Base-by-base conservation (phyloP, 2,888 invertebrate species). In the Leptinotarsa haldemani region DNA sequence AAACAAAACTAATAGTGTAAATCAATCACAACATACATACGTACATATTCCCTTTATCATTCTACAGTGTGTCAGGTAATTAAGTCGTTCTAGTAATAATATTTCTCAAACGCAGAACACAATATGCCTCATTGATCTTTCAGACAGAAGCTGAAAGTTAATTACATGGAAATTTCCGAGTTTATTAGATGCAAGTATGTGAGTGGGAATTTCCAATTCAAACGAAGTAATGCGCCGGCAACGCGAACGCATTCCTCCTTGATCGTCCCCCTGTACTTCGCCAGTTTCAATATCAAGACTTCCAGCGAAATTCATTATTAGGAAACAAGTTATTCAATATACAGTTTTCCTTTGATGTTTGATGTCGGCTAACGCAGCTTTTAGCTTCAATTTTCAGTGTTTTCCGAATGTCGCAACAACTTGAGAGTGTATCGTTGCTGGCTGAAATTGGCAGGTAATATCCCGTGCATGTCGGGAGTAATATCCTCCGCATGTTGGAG, bases 161-260 rank as follows among this genome's bases (percentile, higher is more conserved):
- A 87, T 87, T 87, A 87, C 86, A 87, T 86, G 86, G 86, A 87
- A 87, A 87, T 87, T 87, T 86, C 85, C 76, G 82, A 86, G 86
- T 87, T 87, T 87, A 87, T 87, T 87, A 87, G 86, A 86, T 87
- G 86, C 86, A 87, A 87, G 87, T 87, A 87, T 87, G 87, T 87
- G 86, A 85, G 85, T 84, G 86, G 83, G 87, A 87, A 87, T 87
- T 87, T 87, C 86, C 87, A 87, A 87, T 87, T 87, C 86, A 86
- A 87, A 86, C 86, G 85, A 85, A 85, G 85, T 83, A 85, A 83
- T 83, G 84, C 83, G 82, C 83, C 78, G 79, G 82, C 81, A 80
- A 79, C 81, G 79, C 80, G 75, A 78, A 83, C 82, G 83, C 84
- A 84, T 85, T 85, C 84, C 85, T 81, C 65, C 65, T 64, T 78